Evolutionary conservation across 1,140 invertebrate genomes (phyloP), one percentile per base, ranked within the genome.

Genomic region (Drosophila ironensis): DNA sequence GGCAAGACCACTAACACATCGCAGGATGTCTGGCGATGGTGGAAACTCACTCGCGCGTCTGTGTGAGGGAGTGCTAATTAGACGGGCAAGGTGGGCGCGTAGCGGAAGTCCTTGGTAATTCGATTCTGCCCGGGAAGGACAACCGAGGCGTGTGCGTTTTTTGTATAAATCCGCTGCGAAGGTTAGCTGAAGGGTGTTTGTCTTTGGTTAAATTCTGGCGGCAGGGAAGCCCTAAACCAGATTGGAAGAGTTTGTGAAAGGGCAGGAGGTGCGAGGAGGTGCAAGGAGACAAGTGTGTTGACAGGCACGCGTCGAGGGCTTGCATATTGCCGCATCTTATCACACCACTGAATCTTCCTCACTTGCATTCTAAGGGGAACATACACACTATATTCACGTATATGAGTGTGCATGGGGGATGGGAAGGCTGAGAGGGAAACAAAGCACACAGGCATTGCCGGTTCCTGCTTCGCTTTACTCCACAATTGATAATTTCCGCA

Each of bases 401-500:
- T n/a, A n/a, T n/a, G n/a, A n/a, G n/a, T n/a, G n/a, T n/a, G n/a
- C n/a, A 3, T 7, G 33, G 14, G n/a, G 3, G 14, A 12, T 20
- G 30, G 44, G 4, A 14, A 14, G 11, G 16, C 40, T 47, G 48
- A 59, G 57, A 37, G 72, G 38, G 53, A 76, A 56, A 52, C 60
- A 52, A 51, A 44, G 12, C 48, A 30, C 12, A 28, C 52, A 53
- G 30, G 44, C 14, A 37, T 40, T 64, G 77, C 78, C 78, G 78
- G 78, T 70, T 78, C 50, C 64, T 61, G 41, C 48, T 66, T 73
- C 38, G 30, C 72, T 27, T 64, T 57, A 42, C 75, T 69, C 57
- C 80, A n/a, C n/a, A 84, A 84, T 84, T 84, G 78, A 84, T 78
- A 74, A 78, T 84, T 78, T 88, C 69, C 68, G n/a, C n/a, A n/a